Base-by-base conservation (phyloP, 37 sponge, comb jelly and placozoan species). In the Halisarca cf. caerulea region DNA sequence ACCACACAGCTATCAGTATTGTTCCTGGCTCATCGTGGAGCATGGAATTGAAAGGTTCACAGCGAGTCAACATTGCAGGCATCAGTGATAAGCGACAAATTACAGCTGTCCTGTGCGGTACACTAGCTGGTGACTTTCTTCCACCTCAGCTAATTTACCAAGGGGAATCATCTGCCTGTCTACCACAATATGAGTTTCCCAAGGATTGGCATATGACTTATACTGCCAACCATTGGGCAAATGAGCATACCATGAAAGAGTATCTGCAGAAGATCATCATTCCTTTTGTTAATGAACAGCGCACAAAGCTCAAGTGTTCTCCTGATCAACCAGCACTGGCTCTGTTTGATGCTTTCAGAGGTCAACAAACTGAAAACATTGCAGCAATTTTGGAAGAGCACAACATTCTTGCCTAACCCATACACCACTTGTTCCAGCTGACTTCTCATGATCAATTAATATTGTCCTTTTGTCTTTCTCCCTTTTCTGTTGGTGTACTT, bases 21-120 rank as follows among this genome's bases (percentile, higher is more conserved):
- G 86, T 86, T 5, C 86, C 80, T 20, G 86, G 68, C 24, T 87
- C 82, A 51, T 71, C 82, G 17, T 86, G 81, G 87, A 86, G 61
- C 9, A 86, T 80, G 87, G 87, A 86, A 9, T 20, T 34, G 2
- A 80, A 79, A 47, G 80, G 87, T 66, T 47, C 80, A 42, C 79
- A 86, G 30, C n/a, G 82, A 73, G 74, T 87, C n/a, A 73, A 80
- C 25, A 86, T 86, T 17, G 20, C 43, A 32, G 87, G 87, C 27
- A 79, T 64, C 51, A 44, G 70, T 8, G 72, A 86, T 55, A 80
- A 80, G 58, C 68, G 45, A n/a, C 82, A 73, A 81, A 72, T 80
- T 36, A 86, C 81, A 38, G 81, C 83, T 35, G 62, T 87, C 17
- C 41, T 87, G 7, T 81, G 51, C 82, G 88, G 88, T 2, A 39